These are phyloP conservation scores for Corythaeola cristata DNA, from an alignment of 2,113 vertebrate species.

Conservation along the genomic window DNA sequence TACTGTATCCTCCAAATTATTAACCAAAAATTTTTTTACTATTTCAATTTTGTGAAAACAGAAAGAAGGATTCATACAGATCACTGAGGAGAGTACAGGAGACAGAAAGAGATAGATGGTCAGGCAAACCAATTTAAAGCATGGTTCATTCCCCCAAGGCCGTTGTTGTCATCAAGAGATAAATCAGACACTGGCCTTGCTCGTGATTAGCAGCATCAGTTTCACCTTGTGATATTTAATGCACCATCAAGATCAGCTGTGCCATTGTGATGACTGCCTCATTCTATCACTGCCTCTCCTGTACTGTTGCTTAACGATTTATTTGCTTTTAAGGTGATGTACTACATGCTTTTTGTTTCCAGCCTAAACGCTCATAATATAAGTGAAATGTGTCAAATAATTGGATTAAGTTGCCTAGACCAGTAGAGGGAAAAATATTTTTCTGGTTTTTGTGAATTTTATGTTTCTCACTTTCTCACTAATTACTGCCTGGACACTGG, in stretches of 20 bases:
- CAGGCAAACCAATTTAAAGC: neutral
- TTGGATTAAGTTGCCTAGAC: neutral
- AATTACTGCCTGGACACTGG: neutral
- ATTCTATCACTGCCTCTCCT: neutral
- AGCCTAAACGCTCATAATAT: neutral
- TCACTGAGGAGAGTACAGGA: neutral
- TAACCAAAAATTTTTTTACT: neutral
- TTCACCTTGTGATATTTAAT: neutral
- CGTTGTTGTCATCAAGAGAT: neutral
- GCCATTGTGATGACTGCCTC: neutral
- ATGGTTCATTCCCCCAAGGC: neutral
- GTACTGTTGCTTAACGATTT: neutral
- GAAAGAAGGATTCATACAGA: neutral
- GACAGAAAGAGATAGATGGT: rapidly evolving
- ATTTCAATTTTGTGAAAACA: neutral
- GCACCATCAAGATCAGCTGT: neutral
- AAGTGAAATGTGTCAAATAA: neutral
- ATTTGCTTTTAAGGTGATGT: neutral
- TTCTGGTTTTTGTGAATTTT: neutral
- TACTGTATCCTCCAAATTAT: neutral
- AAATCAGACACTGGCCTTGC: neutral
- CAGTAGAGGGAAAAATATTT: too few species aligned
- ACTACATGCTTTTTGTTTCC: neutral
- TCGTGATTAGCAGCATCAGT: neutral
- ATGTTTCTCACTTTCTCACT: neutral